Conservation (phyloP, 2,888 invertebrate genomes). For the Parascotia fuliginaria region DNA sequence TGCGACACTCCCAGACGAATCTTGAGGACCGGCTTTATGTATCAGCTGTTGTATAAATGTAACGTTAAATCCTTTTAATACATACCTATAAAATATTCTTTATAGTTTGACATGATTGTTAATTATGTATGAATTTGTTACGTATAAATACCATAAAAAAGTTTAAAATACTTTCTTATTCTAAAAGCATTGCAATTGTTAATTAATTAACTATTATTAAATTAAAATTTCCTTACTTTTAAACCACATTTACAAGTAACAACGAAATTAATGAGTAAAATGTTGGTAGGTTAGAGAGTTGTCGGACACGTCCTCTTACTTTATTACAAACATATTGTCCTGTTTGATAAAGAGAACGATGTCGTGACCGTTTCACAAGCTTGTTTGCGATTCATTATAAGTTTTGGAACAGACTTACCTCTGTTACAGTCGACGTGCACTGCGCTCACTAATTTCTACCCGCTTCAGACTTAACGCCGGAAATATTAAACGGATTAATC, state of each 20-base stretch:
- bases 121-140: no score
- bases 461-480: conserved; percentile 23
- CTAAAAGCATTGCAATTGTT: no score
- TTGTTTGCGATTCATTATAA: conserved; percentile 54
- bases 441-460: conserved; percentile 32
- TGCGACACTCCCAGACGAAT: conserved; percentile 15
- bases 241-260: neutral
- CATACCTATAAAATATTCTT: no score
- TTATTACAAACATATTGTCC: conserved; percentile 25
- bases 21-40: neutral
- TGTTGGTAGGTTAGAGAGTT: neutral
- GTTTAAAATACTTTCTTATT: no score
- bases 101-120: no score
- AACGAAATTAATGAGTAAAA: conserved; percentile 1
- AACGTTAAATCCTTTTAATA: neutral
- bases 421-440: conserved; percentile 37
- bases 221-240: neutral
- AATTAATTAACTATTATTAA: neutral
- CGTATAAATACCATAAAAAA: no score
- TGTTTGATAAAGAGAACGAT: conserved; percentile 37
- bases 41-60: neutral
- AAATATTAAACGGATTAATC: conserved; percentile 40
- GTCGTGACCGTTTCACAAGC: conserved; percentile 35
- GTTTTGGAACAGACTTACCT: conserved; percentile 48
- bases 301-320: conserved; percentile 1